Conservation (phyloP, 2,113 vertebrate species). For the Xiphias gladius region DNA sequence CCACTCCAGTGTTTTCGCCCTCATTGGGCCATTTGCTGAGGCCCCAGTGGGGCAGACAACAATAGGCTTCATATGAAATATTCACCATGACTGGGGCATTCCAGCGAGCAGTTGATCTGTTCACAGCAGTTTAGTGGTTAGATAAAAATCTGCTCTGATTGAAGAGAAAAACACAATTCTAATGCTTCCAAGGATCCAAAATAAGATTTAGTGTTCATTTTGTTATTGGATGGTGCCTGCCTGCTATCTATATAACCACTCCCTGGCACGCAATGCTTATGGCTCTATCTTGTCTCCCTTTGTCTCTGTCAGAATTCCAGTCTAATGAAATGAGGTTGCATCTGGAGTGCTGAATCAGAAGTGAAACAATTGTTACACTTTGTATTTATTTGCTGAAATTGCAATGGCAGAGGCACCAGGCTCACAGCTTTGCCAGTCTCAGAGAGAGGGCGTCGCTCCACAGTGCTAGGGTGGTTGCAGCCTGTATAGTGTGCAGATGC, state of each 20-base stretch:
- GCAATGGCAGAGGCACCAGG: not conserved
- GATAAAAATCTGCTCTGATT: slow-evolving; percentile 61
- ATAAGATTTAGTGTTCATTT: slow-evolving; percentile 65
- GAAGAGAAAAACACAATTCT: slow-evolving; percentile 48
- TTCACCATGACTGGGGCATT: slow-evolving; percentile 70
- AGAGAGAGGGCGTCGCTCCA: not conserved
- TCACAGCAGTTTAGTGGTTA: slow-evolving; percentile 65
- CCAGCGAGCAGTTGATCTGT: slow-evolving; percentile 50
- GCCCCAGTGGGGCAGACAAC: slow-evolving; percentile 71
- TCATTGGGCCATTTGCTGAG: slow-evolving; percentile 66
- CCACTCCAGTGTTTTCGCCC: slow-evolving; percentile 63
- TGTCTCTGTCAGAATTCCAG: slow-evolving; percentile 55
- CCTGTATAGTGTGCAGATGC: slow-evolving; percentile 34
- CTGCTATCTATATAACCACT: slow-evolving; percentile 48
- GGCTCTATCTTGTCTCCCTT: slow-evolving; percentile 52
- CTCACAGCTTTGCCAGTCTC: slow-evolving; percentile 3
- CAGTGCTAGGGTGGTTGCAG: slow-evolving; percentile 39
- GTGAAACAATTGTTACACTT: slow-evolving; percentile 50
- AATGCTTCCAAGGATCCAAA: slow-evolving; percentile 57
- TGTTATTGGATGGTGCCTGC: slow-evolving; percentile 57
- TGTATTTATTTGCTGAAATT: slow-evolving; percentile 57
- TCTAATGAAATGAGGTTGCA: slow-evolving; percentile 59
- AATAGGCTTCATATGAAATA: slow-evolving; percentile 77
- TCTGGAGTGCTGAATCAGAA: slow-evolving; percentile 37
- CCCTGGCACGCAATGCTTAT: slow-evolving; percentile 50